A percentile compares a stretch with the other conserved stretches of the same genome.
Evolutionary conservation across 2,113 vertebrate genomes (phyloP).

Genomic region (Phaetusa simplex): DNA sequence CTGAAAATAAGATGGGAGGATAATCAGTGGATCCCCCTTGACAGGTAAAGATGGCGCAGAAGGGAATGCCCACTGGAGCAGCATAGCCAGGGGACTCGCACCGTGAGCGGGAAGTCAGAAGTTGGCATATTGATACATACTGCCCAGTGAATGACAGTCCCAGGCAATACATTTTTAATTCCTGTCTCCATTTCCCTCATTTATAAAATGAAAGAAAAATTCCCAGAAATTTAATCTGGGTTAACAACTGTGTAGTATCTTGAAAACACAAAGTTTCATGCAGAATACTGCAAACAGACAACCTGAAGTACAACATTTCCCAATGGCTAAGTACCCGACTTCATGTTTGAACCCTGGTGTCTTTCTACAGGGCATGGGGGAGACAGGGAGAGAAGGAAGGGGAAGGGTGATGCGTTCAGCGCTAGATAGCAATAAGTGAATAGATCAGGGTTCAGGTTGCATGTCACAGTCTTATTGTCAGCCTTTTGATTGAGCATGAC

Average conservation of each 20-base stretch:
- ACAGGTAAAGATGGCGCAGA: background rate
- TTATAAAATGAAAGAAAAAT: background rate
- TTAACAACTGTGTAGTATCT: background rate
- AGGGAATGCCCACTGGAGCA: background rate
- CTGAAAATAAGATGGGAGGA: background rate
- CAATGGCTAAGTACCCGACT: background rate
- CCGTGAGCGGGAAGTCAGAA: background rate
- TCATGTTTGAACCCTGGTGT: background rate
- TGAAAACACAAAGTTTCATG: background rate
- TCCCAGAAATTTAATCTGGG: accelerated
- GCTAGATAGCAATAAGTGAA: background rate
- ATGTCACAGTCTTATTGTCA: background rate
- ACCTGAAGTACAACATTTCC: background rate
- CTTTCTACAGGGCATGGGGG: background rate
- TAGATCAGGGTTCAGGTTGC: background rate
- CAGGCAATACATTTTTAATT: background rate
- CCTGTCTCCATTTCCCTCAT: background rate
- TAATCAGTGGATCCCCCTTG: background rate
- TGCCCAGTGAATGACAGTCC: background rate
- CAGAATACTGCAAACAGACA: background rate
- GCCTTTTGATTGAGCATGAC: background rate
- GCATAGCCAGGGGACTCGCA: background rate
- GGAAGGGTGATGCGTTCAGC: background rate
- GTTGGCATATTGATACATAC: accelerated
- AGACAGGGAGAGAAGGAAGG: background rate